Evolutionary conservation across 2,888 invertebrate genomes (phyloP), one percentile per base, ranked within the genome.

Genomic region (Lasius platythorax): DNA sequence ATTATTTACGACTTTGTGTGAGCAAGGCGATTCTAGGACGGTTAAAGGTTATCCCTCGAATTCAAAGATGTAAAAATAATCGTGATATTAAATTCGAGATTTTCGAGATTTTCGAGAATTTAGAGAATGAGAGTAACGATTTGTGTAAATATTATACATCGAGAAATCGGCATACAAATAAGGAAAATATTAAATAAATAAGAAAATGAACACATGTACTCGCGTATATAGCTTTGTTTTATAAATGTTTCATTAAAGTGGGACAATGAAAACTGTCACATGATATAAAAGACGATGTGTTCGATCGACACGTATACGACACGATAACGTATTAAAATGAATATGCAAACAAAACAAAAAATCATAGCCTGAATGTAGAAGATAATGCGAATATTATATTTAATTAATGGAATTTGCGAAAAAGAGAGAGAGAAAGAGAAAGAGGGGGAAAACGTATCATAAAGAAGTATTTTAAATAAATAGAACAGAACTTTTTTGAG

Each of bases 1-100:
- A 85, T 85, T 90, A 90, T 89, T 90, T 88, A 89, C 85, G 84
- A 83, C 74, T 78, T 76, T 63, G 9, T n/a, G 61, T 18, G 81
- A 84, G 28, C 30, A 11, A 50, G 30, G 58, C 70, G 74, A 70
- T 70, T 78, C 15, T 53, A 6, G 53, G 8, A 8, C 23, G 53
- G 70, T 61, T 74, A 76, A 72, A 84, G 66, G 33, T 72, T 67
- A 81, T 85, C 66, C 75, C 66, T 74, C 50, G 37, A 61, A 79
- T 79, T 72, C 18, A 43, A 43, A 11, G 5, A 46, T n/a, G 23
- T 70, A 28, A 72, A 70, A 56, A 1, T 30, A 81, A 82, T 82
- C 33, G 3, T 68, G 43, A 70, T 33, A 79, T 56, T 61, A 43
- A 23, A 28, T 50, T 18, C 23, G 30, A 61, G 28, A 78, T 70